These are phyloP conservation scores for Orthonevra nobilis DNA, from an alignment of 2,888 invertebrate species.

Conservation along the genomic window DNA sequence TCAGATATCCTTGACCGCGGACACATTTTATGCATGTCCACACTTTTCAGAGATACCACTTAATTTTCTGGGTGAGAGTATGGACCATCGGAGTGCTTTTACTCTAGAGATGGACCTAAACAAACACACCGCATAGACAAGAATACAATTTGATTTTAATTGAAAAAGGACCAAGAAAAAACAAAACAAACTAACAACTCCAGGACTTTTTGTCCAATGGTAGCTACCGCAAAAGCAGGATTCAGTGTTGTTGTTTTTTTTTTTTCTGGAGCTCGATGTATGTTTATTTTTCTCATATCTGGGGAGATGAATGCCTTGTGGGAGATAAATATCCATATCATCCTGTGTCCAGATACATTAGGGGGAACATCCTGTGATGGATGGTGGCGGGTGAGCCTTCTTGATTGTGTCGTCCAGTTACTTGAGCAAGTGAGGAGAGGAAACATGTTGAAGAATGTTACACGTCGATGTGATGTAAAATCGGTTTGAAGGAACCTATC, in stretches of 20 bases:
- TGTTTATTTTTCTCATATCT: constrained; percentile 65
- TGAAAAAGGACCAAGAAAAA: constrained; percentile 62
- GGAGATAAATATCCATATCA: constrained; percentile 69
- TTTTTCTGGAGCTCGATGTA: constrained; percentile 4
- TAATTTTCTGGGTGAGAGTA: background rate
- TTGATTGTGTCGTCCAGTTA: constrained; percentile 43
- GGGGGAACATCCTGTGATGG: constrained; percentile 43
- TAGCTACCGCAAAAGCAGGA: constrained; percentile 43
- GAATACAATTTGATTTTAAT: constrained; percentile 69
- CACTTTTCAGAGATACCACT: constrained; percentile 45
- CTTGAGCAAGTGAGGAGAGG: background rate
- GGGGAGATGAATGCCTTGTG: constrained; percentile 61
- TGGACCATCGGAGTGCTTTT: constrained; percentile 36
- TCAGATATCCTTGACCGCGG: constrained; percentile 62
- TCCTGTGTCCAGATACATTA: constrained; percentile 60
- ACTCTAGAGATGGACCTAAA: constrained; percentile 59
- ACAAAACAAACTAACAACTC: constrained; percentile 8
- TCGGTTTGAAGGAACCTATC: constrained; percentile 35
- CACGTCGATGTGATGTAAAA: constrained; percentile 50
- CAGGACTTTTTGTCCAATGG: constrained; percentile 43
- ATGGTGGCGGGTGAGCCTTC: constrained; percentile 23
- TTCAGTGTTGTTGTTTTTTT: constrained; percentile 7
- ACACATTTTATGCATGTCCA: constrained; percentile 55
- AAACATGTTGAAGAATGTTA: constrained; percentile 31
- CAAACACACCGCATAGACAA: constrained; percentile 58